Conservation (phyloP, 2,888 invertebrate species). For the Agonopterix alstromeriana region DNA sequence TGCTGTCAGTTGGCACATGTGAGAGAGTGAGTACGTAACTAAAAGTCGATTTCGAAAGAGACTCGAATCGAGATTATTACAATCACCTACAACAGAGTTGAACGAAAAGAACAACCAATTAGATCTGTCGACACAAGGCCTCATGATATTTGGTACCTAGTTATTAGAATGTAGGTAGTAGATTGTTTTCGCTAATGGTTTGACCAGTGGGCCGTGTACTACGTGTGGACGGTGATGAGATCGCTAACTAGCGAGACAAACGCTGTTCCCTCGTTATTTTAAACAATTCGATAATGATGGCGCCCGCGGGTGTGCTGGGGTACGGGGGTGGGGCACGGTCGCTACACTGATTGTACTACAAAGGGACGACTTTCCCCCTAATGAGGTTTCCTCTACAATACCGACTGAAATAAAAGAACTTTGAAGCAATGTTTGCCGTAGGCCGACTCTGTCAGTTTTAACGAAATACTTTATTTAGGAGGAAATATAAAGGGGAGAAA, state of each 20-base stretch:
- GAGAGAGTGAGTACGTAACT: not conserved
- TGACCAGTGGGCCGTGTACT: no score
- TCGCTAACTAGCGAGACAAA: constrained; percentile 26
- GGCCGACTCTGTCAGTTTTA: constrained; percentile 25
- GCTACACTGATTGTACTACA: constrained; percentile 51
- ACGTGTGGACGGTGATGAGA: not conserved
- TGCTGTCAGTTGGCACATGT: not conserved
- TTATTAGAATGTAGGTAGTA: no score
- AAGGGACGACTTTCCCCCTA: constrained; percentile 50
- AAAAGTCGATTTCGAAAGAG: not conserved
- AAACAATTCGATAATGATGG: constrained; percentile 70
- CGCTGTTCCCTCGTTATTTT: constrained; percentile 63
- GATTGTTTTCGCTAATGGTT: no score
- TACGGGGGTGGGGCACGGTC: constrained; percentile 6
- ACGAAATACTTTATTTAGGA: constrained; percentile 4
- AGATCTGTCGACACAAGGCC: no score
- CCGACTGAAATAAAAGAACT: constrained; percentile 38
- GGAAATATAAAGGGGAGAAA: no score
- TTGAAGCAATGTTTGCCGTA: constrained; percentile 45
- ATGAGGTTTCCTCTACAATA: constrained; percentile 49
- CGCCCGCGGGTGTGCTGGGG: constrained; percentile 4
- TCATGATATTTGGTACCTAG: no score
- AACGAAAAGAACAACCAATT: no score
- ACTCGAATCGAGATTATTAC: no score
- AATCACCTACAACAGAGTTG: no score